phyloP scores from a whole-genome alignment of 1,140 invertebrate species.

The Trachymyrmex cornetzi region DNA sequence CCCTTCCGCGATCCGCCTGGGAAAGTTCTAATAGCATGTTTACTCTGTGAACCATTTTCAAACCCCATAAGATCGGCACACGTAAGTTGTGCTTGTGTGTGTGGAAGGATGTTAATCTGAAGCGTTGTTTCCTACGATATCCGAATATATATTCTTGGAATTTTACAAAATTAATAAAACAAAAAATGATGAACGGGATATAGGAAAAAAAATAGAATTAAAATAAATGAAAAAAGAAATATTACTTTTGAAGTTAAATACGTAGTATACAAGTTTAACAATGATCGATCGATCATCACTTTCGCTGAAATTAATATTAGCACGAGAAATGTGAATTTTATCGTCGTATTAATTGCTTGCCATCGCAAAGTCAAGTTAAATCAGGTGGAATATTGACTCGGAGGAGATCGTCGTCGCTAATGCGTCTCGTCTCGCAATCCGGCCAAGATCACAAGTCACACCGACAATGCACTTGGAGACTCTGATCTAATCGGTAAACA shows the following conservation, averaged over 20 bases:
- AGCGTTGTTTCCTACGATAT: background rate
- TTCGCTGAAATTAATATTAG: slow-evolving; percentile 3
- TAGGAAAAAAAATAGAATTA: background rate
- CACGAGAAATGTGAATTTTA: background rate
- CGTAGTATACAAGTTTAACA: background rate
- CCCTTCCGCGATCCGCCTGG: slow-evolving; percentile 32
- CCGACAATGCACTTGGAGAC: slow-evolving; percentile 55
- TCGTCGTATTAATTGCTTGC: slow-evolving; percentile 8
- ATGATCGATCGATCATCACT: background rate
- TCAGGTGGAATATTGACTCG: slow-evolving; percentile 26
- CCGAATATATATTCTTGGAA: background rate
- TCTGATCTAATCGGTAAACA: slow-evolving; percentile 72
- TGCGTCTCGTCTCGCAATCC: slow-evolving; percentile 37
- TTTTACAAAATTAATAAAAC: background rate
- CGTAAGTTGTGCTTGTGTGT: background rate
- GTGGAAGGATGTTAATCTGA: background rate
- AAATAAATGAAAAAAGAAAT: background rate
- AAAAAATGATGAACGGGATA: background rate
- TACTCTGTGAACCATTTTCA: slow-evolving; percentile 22
- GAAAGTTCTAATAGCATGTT: slow-evolving; percentile 47
- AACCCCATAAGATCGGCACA: background rate
- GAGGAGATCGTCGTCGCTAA: slow-evolving; percentile 7
- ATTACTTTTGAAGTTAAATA: background rate
- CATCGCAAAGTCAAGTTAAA: background rate
- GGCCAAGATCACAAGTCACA: slow-evolving; percentile 43